Percentiles rank a stretch among this genome's conserved stretches.
Conservation (phyloP, 2,797 vertebrate genomes). For the Serranus cabrilla region DNA sequence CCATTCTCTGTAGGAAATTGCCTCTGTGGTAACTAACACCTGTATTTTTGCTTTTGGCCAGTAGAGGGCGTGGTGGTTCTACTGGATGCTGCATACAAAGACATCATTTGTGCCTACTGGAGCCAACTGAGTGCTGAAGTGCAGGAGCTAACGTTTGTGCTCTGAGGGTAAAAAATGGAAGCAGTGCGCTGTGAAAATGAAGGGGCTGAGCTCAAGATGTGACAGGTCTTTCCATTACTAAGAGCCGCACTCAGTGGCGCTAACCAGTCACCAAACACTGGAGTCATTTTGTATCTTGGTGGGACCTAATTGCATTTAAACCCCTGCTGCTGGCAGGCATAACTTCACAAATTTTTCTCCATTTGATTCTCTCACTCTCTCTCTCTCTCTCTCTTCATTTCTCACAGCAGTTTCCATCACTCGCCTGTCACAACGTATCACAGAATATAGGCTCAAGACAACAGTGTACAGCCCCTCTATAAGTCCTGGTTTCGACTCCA, state of each 20-base stretch:
- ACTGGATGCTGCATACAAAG: slow-evolving; percentile 44
- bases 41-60: slow-evolving; percentile 59
- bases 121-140: slow-evolving; percentile 33
- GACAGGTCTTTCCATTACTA: slow-evolving; percentile 55
- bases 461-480: background rate
- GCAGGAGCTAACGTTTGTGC: slow-evolving; percentile 32
- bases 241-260: slow-evolving; percentile 25
- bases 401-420: slow-evolving; percentile 29
- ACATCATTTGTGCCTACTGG: slow-evolving; percentile 31
- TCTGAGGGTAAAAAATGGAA: slow-evolving; percentile 34
- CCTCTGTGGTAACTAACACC: too few relatives aligned
- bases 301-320: slow-evolving; percentile 62
- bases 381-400: slow-evolving; percentile 16
- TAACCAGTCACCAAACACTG: slow-evolving; percentile 43
- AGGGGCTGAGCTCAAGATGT: slow-evolving; percentile 42
- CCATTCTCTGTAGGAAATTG: background rate
- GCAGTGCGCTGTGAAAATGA: slow-evolving; percentile 39
- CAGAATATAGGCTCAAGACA: slow-evolving; percentile 5
- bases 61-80: slow-evolving; percentile 70
- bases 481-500: slow-evolving; percentile 7
- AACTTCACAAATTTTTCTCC: slow-evolving; percentile 29
- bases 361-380: slow-evolving; percentile 7
- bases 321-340: slow-evolving; percentile 52
- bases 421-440: slow-evolving; percentile 38
- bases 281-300: slow-evolving; percentile 42